Percentiles rank a stretch among this genome's conserved stretches.
Evolutionary conservation across 1,140 invertebrate genomes (phyloP).

Genomic region (Phymorhynchus buccinoides): DNA sequence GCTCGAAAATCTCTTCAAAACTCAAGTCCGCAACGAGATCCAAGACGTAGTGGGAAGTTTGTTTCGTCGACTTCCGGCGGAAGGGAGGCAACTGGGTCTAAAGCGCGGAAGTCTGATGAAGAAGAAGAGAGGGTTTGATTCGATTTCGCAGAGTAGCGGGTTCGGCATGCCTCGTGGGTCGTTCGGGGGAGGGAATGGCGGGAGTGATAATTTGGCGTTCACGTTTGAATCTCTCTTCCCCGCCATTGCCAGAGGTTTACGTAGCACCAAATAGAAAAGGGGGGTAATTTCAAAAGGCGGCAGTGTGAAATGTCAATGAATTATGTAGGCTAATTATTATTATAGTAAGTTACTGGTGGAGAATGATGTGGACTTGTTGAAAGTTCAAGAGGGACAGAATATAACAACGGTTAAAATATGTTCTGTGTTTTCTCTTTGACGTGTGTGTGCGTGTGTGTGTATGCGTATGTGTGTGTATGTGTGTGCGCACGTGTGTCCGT

Average conservation of each 20-base stretch:
- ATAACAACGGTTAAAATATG: too few species aligned
- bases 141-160: not conserved
- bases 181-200: not conserved
- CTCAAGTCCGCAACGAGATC: not conserved
- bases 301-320: too few species aligned
- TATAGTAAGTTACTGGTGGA: too few species aligned
- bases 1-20: not conserved
- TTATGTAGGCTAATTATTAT: too few species aligned
- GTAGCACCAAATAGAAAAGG: not conserved
- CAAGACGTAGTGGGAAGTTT: not conserved
- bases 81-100: not conserved
- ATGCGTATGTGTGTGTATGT: too few species aligned
- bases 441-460: too few species aligned
- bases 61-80: not conserved
- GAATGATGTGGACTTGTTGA: too few species aligned
- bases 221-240: constrained; percentile 32
- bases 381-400: too few species aligned
- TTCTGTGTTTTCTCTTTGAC: too few species aligned
- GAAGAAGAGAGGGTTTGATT: not conserved
- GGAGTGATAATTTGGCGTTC: constrained; percentile 8
- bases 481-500: too few species aligned
- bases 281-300: too few species aligned
- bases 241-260: constrained; percentile 20
- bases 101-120: not conserved
- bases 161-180: not conserved